Percentiles rank a stretch among this genome's conserved stretches.
phyloP scores from a whole-genome alignment of 2,113 vertebrate species.

The Phainopepla nitens region DNA sequence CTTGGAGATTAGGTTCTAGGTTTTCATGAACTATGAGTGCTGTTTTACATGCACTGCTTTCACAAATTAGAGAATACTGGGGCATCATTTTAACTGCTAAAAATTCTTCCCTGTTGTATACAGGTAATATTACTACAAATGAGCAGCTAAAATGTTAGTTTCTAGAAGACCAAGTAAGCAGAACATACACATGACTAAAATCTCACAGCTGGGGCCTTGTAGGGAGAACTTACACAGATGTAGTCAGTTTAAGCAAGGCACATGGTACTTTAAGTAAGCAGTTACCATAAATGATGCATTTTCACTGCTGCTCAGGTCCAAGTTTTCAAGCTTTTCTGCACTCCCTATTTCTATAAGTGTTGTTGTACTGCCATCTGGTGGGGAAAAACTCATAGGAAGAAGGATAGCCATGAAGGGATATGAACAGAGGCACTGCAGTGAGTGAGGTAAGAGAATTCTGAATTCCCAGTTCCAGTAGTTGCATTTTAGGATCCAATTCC shows the following conservation, averaged over 20 bases:
- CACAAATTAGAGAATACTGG: neutral
- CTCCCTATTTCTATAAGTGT: neutral
- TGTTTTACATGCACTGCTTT: neutral
- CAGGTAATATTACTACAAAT: neutral
- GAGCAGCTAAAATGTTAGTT: neutral
- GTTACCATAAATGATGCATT: conserved; percentile 25
- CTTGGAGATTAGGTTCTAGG: neutral
- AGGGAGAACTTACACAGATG: neutral
- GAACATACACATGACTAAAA: neutral
- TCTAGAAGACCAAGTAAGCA: neutral
- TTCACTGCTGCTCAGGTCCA: neutral
- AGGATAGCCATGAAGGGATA: neutral
- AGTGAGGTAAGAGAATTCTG: neutral
- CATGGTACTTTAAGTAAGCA: conserved; percentile 1
- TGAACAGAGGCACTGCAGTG: neutral
- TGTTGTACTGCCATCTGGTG: conserved; percentile 70
- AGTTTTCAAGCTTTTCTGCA: neutral
- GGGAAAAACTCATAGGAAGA: neutral
- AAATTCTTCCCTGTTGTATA: neutral
- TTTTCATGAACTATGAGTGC: neutral
- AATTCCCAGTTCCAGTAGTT: neutral
- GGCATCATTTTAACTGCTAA: neutral
- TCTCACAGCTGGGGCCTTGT: neutral
- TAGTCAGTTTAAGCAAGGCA: neutral
- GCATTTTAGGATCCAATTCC: neutral